Evolutionary conservation across 2,888 invertebrate genomes (phyloP), one percentile per base, ranked within the genome.

Genomic region (Eupsilia transversa): DNA sequence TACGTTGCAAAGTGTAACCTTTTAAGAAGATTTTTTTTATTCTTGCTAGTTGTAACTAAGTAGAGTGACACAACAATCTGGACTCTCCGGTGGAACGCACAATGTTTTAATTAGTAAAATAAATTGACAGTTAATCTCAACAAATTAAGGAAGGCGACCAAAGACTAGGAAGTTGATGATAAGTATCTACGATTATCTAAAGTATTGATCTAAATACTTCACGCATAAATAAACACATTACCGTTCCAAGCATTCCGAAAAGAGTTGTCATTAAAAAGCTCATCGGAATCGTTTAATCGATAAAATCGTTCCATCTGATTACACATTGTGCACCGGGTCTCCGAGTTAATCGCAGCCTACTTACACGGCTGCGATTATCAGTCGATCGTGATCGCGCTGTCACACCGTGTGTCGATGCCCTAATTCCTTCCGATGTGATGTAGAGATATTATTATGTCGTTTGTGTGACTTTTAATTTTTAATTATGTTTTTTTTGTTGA

Each of bases 261-360:
- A 38, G 33, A 70, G 63, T 57, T 77, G 77, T 83, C 73, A 85
- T 80, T 86, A 79, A 76, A 86, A 83, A 74, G 68, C 57, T 72
- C 77, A 85, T 85, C 77, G 75, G 79, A 72, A 77, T 72, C 65
- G 61, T 72, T 77, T 65, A 49, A 75, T 75, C 72, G 89, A 87
- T 88, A 88, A 65, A 66, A 86, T 88, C 89, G 70, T 72, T 85
- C 82, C 79, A 67, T 78, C 72, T 64, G 80, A 84, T 83, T 80
- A 74, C 76, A 78, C 85, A 73, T 74, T 83, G 79, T 74, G 82
- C 69, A 54, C 35, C 64, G 75, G 65, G 59, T 73, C 52, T 41
- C 68, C 67, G 74, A 78, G 74, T 63, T 74, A 79, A 85, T 82
- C 81, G 82, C 66, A 72, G 81, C 79, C 83, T 85, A 72, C 82